phyloP scores from a whole-genome alignment of 2,797 vertebrate species.

The Pelochelys cantorii region DNA sequence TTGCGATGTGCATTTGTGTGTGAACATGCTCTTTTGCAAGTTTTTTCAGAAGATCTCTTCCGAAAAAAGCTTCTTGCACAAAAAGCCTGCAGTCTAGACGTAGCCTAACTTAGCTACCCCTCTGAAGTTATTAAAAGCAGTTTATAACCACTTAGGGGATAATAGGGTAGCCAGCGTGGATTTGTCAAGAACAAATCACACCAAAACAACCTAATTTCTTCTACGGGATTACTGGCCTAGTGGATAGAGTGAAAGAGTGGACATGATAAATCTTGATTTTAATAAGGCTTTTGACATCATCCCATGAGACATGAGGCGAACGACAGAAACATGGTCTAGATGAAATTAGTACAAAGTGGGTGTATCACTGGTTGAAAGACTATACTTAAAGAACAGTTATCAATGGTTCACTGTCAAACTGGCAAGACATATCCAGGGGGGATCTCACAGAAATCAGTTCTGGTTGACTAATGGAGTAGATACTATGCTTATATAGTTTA shows the following conservation, averaged over 20 bases:
- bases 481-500: not conserved
- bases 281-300: not conserved
- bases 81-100: too few species aligned
- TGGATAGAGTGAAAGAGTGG: not conserved
- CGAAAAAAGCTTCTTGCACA: too few species aligned
- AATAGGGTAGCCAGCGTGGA: not conserved
- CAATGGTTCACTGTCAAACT: too few species aligned
- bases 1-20: too few species aligned
- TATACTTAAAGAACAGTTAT: not conserved
- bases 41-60: too few species aligned
- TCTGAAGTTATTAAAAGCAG: too few species aligned
- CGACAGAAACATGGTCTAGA: not conserved
- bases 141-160: too few species aligned
- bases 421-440: not conserved
- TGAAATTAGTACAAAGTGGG: not conserved
- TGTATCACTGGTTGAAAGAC: not conserved
- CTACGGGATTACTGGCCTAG: too few species aligned
- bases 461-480: not conserved
- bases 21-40: too few species aligned
- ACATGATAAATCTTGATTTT: not conserved
- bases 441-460: not conserved
- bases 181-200: too few species aligned
- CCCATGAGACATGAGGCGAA: not conserved
- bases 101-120: too few species aligned
- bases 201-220: too few species aligned